Evolutionary conservation across 2,797 vertebrate genomes (phyloP).

Genomic region (Melanogrammus aeglefinus): DNA sequence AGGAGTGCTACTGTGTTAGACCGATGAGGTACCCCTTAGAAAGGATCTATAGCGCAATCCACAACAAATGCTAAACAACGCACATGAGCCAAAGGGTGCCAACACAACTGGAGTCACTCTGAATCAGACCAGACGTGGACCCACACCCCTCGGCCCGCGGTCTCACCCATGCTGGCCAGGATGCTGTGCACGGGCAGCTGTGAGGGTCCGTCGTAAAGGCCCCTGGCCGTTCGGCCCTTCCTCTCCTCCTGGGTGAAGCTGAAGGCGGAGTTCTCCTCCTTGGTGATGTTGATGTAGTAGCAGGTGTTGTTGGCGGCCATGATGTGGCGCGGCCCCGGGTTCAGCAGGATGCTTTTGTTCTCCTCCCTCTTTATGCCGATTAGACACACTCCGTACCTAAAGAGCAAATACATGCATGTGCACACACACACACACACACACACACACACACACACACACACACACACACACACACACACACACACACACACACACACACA

Average conservation of each 20-base stretch:
- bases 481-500: not conserved
- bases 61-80: not conserved
- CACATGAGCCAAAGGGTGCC: no score
- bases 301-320: conserved; percentile 83
- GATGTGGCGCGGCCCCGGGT: conserved; percentile 78
- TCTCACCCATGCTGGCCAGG: conserved; percentile 93
- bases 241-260: conserved; percentile 85
- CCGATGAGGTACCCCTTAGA: no score
- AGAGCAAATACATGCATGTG: not conserved
- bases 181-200: conserved; percentile 92
- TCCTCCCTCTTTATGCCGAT: conserved; percentile 81
- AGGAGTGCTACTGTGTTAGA: no score
- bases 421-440: no score
- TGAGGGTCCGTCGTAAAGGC: conserved; percentile 78
- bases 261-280: conserved; percentile 90
- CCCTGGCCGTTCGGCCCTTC: conserved; percentile 62
- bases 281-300: conserved; percentile 92
- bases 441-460: no score
- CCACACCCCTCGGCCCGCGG: not conserved
- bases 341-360: conserved; percentile 79
- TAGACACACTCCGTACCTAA: conserved; percentile 79
- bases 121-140: not conserved
- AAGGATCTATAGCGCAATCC: no score
- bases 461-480: no score
- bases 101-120: no score